Evolutionary conservation across 2,113 vertebrate species (phyloP).

Genomic region (Saguinus imperator): DNA sequence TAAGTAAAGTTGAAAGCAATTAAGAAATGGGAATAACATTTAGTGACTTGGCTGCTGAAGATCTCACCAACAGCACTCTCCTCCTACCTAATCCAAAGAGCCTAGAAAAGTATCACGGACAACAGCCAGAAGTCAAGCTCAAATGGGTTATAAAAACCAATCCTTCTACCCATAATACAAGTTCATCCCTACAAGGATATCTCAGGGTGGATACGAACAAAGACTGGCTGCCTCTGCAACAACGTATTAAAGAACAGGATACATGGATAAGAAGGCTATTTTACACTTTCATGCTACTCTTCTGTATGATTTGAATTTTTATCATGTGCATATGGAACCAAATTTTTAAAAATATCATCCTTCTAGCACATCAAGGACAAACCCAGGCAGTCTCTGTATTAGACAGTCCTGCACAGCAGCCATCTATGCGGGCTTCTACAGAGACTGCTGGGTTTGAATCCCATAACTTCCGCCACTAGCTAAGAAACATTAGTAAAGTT

Average conservation of each 20-base stretch:
- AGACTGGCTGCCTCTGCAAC: background rate
- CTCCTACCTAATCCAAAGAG: background rate
- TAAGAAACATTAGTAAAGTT: background rate
- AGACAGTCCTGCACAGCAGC: background rate
- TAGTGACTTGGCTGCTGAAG: background rate
- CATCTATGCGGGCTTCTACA: background rate
- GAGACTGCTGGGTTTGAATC: background rate
- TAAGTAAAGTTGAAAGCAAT: background rate
- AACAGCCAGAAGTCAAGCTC: background rate
- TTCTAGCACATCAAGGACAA: background rate
- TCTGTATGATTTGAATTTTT: background rate
- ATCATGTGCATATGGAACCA: background rate
- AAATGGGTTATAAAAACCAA: background rate
- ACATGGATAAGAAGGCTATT: background rate
- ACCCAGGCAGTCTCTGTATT: too few species aligned
- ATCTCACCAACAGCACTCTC: background rate
- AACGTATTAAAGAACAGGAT: background rate
- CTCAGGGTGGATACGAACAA: background rate
- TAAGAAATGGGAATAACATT: background rate
- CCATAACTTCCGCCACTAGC: too few species aligned
- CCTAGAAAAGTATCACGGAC: background rate
- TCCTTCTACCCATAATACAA: background rate
- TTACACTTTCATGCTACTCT: background rate
- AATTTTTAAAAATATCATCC: background rate
- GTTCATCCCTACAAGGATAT: background rate